Conservation (phyloP, 2,113 vertebrate genomes). For the Cryptotis parvus region DNA sequence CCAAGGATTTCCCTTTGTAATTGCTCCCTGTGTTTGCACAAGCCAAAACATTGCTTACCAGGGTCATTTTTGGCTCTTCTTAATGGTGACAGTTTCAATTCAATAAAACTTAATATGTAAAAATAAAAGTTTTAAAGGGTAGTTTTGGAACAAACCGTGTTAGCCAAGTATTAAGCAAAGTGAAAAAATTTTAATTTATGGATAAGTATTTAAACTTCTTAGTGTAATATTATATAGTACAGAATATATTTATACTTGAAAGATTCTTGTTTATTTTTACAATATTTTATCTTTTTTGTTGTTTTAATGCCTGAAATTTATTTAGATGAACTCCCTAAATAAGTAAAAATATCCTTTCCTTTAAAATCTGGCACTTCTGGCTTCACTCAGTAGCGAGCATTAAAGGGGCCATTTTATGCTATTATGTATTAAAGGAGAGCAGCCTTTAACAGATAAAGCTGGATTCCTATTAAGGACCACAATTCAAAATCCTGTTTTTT, state of each 20-base stretch:
- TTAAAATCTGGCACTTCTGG: background rate
- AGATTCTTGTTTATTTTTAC: background rate
- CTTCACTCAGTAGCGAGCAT: background rate
- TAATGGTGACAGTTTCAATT: conserved; percentile 29
- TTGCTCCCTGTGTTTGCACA: conserved; percentile 6
- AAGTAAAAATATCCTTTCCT: background rate
- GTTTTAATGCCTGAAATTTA: conserved; percentile 23
- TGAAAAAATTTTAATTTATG: conserved; percentile 53
- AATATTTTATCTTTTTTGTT: background rate
- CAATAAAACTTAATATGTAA: conserved; percentile 1
- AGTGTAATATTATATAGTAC: conserved; percentile 9
- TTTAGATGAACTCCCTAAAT: background rate
- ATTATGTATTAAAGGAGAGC: background rate
- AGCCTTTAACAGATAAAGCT: background rate
- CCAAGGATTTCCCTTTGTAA: conserved; percentile 25
- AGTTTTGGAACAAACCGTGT: conserved; percentile 32
- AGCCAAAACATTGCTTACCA: background rate
- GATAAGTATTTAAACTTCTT: conserved; percentile 35
- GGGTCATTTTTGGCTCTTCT: conserved; percentile 9
- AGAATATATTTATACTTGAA: conserved; percentile 18
- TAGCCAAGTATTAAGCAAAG: background rate
- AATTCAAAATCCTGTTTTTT: background rate
- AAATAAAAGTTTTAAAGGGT: background rate
- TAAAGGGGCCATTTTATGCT: no score
- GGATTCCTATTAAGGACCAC: background rate